These are phyloP conservation scores for Puntigrus tetrazona DNA, from an alignment of 2,113 vertebrate species.

Conservation along the genomic window DNA sequence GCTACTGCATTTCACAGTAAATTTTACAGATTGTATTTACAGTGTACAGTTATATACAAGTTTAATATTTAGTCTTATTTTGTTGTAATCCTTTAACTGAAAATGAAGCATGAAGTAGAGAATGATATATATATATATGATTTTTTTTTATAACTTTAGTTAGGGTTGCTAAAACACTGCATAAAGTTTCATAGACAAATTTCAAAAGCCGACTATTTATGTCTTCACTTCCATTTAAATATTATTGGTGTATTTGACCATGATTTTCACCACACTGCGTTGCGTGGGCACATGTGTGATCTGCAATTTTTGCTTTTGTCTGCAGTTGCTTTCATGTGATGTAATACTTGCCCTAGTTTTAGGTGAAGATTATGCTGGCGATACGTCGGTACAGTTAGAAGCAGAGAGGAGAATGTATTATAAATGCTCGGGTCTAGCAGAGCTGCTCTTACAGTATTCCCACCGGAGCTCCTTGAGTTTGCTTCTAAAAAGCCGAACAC, in stretches of 20 bases:
- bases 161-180: background rate
- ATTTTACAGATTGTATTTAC: background rate
- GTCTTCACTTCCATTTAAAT: slow-evolving; percentile 3
- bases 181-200: slow-evolving; percentile 1
- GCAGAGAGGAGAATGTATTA: slow-evolving; percentile 43
- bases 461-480: slow-evolving; percentile 44
- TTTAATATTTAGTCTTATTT: background rate
- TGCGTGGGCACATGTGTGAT: slow-evolving; percentile 20
- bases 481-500: slow-evolving; percentile 56
- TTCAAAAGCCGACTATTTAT: slow-evolving; percentile 34
- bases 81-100: background rate
- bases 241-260: slow-evolving; percentile 34
- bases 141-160: background rate
- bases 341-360: slow-evolving; percentile 58
- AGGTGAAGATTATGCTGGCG: slow-evolving; percentile 34
- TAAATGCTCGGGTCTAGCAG: slow-evolving; percentile 49
- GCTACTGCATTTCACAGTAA: background rate
- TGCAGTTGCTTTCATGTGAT: slow-evolving; percentile 51
- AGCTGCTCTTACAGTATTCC: slow-evolving; percentile 51
- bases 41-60: background rate
- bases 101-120: background rate
- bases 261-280: slow-evolving; percentile 11
- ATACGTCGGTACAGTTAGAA: slow-evolving; percentile 40
- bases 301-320: slow-evolving; percentile 49
- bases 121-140: background rate